These are phyloP conservation scores for Acleris cristana DNA, from an alignment of 2,888 invertebrate species.

Conservation along the genomic window DNA sequence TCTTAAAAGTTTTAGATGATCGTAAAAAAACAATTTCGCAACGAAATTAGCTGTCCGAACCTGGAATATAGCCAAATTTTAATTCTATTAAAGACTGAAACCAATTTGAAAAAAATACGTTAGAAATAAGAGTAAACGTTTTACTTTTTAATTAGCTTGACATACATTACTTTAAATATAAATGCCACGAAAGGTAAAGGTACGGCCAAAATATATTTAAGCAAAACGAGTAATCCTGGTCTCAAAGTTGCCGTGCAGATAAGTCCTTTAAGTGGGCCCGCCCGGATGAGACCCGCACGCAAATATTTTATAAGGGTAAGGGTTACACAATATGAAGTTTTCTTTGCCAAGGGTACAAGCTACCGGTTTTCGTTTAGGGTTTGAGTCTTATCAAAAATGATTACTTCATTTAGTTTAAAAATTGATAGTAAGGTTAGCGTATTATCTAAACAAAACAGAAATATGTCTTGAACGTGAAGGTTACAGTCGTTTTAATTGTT, in stretches of 20 bases:
- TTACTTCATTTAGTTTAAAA: too few species aligned
- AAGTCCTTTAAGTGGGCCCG: slow-evolving; percentile 61
- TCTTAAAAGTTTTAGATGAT: not conserved
- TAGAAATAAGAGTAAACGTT: too few species aligned
- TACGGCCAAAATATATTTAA: slow-evolving; percentile 14
- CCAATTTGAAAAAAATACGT: too few species aligned
- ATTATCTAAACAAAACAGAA: too few species aligned
- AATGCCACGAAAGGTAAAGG: not conserved
- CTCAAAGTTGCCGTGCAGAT: slow-evolving; percentile 38
- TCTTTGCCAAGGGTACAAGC: slow-evolving; percentile 46
- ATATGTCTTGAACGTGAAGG: too few species aligned
- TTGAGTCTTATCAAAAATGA: too few species aligned
- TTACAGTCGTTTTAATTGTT: too few species aligned
- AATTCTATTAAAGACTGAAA: too few species aligned
- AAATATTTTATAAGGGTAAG: slow-evolving; percentile 55
- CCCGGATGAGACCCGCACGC: slow-evolving; percentile 52
- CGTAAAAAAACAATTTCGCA: not conserved
- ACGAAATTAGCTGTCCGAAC: not conserved
- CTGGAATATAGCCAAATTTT: too few species aligned
- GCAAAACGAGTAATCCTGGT: slow-evolving; percentile 22
- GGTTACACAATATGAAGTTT: slow-evolving; percentile 52
- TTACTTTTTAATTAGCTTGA: too few species aligned
- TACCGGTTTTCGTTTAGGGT: slow-evolving; percentile 38
- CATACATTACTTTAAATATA: too few species aligned
- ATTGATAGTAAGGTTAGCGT: too few species aligned